phyloP scores from a whole-genome alignment of 2,888 invertebrate genomes.

The Coenonympha arcania region DNA sequence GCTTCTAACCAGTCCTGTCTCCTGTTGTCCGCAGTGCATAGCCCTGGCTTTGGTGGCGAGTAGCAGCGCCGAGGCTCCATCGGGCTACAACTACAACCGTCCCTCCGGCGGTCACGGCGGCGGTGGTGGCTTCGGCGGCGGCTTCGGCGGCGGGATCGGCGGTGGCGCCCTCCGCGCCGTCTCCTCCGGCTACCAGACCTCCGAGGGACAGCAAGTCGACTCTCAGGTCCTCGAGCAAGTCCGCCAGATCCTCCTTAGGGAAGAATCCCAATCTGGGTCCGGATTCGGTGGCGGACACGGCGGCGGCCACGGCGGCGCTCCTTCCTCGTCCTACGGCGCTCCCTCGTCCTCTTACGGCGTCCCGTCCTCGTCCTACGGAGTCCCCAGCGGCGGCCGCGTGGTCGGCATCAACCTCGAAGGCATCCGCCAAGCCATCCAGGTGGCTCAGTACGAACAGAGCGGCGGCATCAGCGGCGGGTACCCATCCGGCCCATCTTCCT shows the following conservation, averaged over 20 bases:
- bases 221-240: conserved; percentile 86
- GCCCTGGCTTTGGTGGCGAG: conserved; percentile 85
- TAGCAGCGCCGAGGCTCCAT: conserved; percentile 82
- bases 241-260: conserved; percentile 87
- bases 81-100: conserved; percentile 83
- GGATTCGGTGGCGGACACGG: conserved; percentile 61
- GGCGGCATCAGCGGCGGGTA: conserved; percentile 48
- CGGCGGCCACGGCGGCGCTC: conserved; percentile 69
- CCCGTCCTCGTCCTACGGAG: conserved; percentile 76
- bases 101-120: conserved; percentile 71
- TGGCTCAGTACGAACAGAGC: conserved; percentile 86
- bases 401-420: conserved; percentile 90
- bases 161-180: conserved; percentile 84
- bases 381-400: conserved; percentile 78
- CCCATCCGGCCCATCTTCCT: conserved; percentile 72
- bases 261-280: conserved; percentile 79
- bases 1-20: neutral
- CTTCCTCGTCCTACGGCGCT: conserved; percentile 77
- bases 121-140: conserved; percentile 58
- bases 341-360: conserved; percentile 81
- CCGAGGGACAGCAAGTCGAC: conserved; percentile 88
- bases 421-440: conserved; percentile 89
- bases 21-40: conserved; percentile 79
- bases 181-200: conserved; percentile 84
- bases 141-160: conserved; percentile 56